Conservation (phyloP, 2,888 invertebrate genomes). For the Tenthredo amoena region DNA sequence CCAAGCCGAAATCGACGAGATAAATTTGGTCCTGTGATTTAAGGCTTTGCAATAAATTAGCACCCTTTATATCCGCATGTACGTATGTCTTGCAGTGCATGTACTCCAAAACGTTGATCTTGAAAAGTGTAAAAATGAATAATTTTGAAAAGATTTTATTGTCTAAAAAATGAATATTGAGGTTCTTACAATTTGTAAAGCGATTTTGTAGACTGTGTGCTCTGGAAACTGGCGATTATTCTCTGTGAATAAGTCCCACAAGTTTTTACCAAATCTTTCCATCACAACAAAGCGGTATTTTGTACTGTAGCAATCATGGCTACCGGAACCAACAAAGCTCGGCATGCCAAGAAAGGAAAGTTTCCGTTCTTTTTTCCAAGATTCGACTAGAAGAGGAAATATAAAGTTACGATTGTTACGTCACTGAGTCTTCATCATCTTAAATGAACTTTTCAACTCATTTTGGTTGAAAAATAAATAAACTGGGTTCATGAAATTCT, state of each 20-base stretch:
- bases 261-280: constrained; percentile 93
- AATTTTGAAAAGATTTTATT: neutral
- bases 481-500: neutral
- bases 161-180: neutral
- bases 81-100: constrained; percentile 94
- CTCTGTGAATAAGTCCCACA: constrained; percentile 88
- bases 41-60: constrained; percentile 91
- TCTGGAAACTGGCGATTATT: constrained; percentile 85
- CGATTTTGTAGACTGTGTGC: constrained; percentile 88
- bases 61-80: constrained; percentile 97
- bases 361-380: constrained; percentile 85
- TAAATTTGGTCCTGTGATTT: constrained; percentile 87
- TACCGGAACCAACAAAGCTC: constrained; percentile 90
- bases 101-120: constrained; percentile 94
- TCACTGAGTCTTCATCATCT: neutral
- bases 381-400: constrained; percentile 81
- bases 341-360: constrained; percentile 91
- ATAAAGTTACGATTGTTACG: neutral
- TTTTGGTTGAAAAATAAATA: neutral
- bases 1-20: constrained; percentile 96
- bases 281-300: constrained; percentile 92
- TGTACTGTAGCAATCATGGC: constrained; percentile 86
- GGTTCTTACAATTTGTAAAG: constrained; percentile 88
- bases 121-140: constrained; percentile 68
- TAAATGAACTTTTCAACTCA: neutral